A percentile compares a stretch with the other conserved stretches of the same genome.
Conservation (phyloP, 2,797 vertebrate species). For the Sebastes minor region DNA sequence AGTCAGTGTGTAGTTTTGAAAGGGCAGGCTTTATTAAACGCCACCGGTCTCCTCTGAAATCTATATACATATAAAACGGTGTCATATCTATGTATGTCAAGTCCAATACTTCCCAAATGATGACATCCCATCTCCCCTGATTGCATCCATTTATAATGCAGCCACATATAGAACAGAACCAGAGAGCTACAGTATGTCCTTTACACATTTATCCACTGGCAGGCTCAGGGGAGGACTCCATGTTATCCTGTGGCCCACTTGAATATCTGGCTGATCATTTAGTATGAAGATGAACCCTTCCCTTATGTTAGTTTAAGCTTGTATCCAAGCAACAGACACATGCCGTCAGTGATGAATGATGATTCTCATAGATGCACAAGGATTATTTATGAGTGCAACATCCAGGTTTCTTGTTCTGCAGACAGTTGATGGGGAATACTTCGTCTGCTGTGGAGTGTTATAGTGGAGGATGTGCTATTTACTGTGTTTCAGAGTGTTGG, state of each 20-base stretch:
- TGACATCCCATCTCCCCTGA: no score
- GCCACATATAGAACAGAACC: not conserved
- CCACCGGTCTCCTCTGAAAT: no score
- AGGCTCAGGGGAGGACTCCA: not conserved
- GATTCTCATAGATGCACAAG: not conserved
- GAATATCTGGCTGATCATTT: constrained; percentile 37
- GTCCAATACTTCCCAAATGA: no score
- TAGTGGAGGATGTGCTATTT: not conserved
- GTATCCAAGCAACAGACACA: constrained; percentile 15
- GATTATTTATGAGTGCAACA: constrained; percentile 18
- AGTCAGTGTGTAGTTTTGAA: no score
- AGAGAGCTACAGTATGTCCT: not conserved
- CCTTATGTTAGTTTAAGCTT: constrained; percentile 16
- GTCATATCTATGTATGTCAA: no score
- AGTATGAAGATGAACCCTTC: constrained; percentile 10
- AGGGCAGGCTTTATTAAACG: no score
- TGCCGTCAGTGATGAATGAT: not conserved
- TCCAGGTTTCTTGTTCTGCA: not conserved
- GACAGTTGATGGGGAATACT: not conserved
- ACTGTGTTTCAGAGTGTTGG: not conserved
- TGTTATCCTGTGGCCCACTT: constrained; percentile 6
- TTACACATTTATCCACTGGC: constrained; percentile 2
- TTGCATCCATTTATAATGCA: not conserved
- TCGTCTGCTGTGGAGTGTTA: not conserved
- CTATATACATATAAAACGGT: no score